Percentiles rank a stretch among this genome's conserved stretches.
These are phyloP conservation scores for Alligator mississippiensis DNA, from an alignment of 2,113 vertebrate genomes.

Conservation along the genomic window DNA sequence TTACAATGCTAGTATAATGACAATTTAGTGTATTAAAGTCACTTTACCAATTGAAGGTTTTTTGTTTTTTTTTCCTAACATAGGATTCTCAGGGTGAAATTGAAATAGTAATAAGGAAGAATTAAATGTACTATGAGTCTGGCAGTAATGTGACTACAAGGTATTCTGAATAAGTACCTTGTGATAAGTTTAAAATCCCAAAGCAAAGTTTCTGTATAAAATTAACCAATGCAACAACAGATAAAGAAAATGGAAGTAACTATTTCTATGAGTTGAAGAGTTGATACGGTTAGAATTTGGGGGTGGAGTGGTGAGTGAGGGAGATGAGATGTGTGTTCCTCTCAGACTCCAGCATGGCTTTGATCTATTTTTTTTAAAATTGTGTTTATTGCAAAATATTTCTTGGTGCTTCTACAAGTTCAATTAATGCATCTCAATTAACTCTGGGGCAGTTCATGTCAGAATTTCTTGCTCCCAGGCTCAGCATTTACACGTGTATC, in stretches of 20 bases:
- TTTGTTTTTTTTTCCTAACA: background rate
- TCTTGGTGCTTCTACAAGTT: too few species aligned
- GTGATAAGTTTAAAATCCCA: background rate
- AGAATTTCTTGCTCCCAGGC: too few species aligned
- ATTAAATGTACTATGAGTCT: background rate
- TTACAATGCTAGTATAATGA: slow-evolving; percentile 7
- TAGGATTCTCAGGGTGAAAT: background rate
- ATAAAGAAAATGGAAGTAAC: background rate
- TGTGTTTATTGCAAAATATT: too few species aligned
- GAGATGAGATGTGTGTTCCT: too few species aligned
- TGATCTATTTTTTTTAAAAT: too few species aligned
- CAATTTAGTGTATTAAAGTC: background rate
- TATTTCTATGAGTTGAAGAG: background rate
- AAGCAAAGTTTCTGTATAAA: background rate
- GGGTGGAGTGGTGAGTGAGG: too few species aligned
- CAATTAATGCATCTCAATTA: too few species aligned
- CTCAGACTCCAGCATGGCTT: too few species aligned
- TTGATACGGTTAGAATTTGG: background rate
- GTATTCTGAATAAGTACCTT: background rate
- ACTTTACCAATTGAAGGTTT: background rate
- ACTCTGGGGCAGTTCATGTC: too few species aligned
- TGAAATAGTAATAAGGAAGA: background rate
- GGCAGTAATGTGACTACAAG: background rate
- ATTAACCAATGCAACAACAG: background rate
- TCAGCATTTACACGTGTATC: too few species aligned